phyloP scores from a whole-genome alignment of 2,113 vertebrate genomes.

The Lutjanus erythropterus region DNA sequence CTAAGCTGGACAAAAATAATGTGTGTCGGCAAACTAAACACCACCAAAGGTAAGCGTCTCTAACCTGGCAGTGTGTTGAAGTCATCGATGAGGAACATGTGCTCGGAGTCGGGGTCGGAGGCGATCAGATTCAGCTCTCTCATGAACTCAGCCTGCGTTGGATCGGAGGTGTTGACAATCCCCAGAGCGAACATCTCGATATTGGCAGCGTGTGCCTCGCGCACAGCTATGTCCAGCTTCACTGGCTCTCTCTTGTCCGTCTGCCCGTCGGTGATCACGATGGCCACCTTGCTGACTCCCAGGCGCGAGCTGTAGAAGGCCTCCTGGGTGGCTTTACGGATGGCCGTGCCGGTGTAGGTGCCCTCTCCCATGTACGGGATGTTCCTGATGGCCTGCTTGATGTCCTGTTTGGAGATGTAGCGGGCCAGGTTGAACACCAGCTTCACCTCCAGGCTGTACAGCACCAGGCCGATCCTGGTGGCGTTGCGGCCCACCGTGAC shows the following conservation, averaged over 20 bases:
- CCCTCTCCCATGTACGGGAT: constrained; percentile 91
- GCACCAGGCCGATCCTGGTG: constrained; percentile 89
- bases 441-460: constrained; percentile 89
- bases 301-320: constrained; percentile 86
- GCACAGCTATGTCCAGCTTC: constrained; percentile 87
- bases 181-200: constrained; percentile 92
- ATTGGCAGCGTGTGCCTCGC: constrained; percentile 89
- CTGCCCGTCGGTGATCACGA: constrained; percentile 90
- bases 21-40: too few species aligned
- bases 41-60: neutral
- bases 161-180: constrained; percentile 88
- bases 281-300: constrained; percentile 89
- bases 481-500: constrained; percentile 89
- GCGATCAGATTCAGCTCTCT: constrained; percentile 90
- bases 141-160: constrained; percentile 88
- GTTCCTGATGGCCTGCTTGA: constrained; percentile 88
- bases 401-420: constrained; percentile 83
- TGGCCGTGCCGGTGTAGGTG: constrained; percentile 89
- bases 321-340: constrained; percentile 89
- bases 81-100: constrained; percentile 91
- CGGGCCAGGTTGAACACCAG: constrained; percentile 88
- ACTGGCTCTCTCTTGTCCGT: constrained; percentile 90
- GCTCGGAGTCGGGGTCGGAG: constrained; percentile 89
- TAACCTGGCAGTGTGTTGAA: constrained; percentile 91
- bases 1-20: too few species aligned